phyloP scores from a whole-genome alignment of 2,888 invertebrate species.

The Pristionchus arcanus region DNA sequence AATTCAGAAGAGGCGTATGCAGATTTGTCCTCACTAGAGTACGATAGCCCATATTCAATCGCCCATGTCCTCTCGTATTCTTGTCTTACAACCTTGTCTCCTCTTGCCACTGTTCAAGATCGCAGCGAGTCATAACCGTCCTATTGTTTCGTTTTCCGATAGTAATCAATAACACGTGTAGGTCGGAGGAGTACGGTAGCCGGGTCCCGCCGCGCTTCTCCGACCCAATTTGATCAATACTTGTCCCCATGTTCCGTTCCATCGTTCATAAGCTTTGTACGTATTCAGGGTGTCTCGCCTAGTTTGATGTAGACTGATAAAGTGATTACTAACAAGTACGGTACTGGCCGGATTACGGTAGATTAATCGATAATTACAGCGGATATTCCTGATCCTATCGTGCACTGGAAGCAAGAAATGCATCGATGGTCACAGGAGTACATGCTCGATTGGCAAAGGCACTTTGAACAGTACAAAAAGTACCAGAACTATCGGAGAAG shows the following conservation, averaged over 20 bases:
- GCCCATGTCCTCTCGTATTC: slow-evolving; percentile 5
- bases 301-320: slow-evolving; percentile 18
- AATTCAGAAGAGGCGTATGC: not conserved
- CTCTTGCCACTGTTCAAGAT: slow-evolving; percentile 10
- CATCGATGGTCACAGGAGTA: slow-evolving; percentile 79
- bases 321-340: not conserved
- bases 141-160: not conserved
- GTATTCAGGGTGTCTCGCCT: not conserved
- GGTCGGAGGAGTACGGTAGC: slow-evolving; percentile 41
- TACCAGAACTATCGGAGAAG: slow-evolving; percentile 54
- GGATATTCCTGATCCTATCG: slow-evolving; percentile 76
- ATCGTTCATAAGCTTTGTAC: not conserved
- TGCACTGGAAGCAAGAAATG: slow-evolving; percentile 79
- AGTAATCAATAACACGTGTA: slow-evolving; percentile 41
- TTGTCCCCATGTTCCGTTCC: slow-evolving; percentile 26
- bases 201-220: not conserved
- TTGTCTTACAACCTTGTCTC: not conserved
- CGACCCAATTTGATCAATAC: not conserved
- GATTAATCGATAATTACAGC: slow-evolving; percentile 66
- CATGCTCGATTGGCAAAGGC: slow-evolving; percentile 78
- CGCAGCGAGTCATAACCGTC: not conserved
- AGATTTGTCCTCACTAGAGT: not conserved
- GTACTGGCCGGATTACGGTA: not conserved
- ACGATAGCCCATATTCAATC: not conserved
- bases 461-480: slow-evolving; percentile 74